These are phyloP conservation scores for Lasioglossum pauxillum DNA, from an alignment of 2,888 invertebrate genomes.

Conservation along the genomic window DNA sequence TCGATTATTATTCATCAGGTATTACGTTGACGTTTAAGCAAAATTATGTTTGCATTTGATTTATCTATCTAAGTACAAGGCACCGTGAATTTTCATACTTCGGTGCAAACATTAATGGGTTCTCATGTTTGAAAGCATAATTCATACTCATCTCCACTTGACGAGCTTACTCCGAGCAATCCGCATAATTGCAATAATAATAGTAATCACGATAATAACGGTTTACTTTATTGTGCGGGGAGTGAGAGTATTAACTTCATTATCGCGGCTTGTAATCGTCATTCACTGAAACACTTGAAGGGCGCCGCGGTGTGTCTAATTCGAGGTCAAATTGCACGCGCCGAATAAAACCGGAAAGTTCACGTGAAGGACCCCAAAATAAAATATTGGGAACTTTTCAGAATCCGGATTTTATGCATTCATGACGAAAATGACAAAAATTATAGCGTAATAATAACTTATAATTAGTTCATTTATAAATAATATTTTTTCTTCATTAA, in stretches of 20 bases:
- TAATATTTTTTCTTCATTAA: too few relatives aligned
- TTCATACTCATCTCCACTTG: conserved; percentile 41
- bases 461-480: too few relatives aligned
- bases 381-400: not conserved
- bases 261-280: conserved; percentile 58
- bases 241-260: conserved; percentile 65
- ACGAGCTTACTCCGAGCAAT: conserved; percentile 69
- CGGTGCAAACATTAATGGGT: conserved; percentile 25
- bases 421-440: too few relatives aligned
- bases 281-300: conserved; percentile 42
- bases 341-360: not conserved
- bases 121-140: conserved; percentile 42
- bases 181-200: conserved; percentile 77
- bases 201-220: conserved; percentile 75
- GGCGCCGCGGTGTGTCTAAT: conserved; percentile 29
- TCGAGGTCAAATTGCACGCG: conserved; percentile 25
- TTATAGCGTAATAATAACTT: too few relatives aligned
- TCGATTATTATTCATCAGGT: not conserved
- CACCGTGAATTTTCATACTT: conserved; percentile 43
- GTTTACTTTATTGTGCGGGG: conserved; percentile 58
- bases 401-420: not conserved
- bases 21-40: not conserved
- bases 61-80: not conserved
- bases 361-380: not conserved
- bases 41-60: not conserved